phyloP scores from a whole-genome alignment of 2,113 vertebrate genomes.

The Alectura lathami region DNA sequence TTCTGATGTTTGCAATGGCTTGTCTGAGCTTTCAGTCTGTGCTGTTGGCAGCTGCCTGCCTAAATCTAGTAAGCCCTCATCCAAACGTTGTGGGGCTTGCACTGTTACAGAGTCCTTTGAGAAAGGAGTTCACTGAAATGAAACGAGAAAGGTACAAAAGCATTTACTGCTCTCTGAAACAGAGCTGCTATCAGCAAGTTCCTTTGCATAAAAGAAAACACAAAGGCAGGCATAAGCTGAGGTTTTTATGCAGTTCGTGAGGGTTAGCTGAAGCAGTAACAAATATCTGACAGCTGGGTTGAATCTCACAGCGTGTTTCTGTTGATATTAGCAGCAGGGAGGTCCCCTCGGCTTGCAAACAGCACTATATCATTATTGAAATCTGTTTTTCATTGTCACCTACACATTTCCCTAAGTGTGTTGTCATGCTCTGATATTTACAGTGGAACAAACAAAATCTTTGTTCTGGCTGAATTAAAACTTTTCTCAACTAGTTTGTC shows the following conservation, averaged over 20 bases:
- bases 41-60: neutral
- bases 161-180: neutral
- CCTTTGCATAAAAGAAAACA: neutral
- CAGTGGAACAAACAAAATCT: neutral
- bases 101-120: neutral
- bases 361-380: neutral
- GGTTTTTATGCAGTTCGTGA: neutral
- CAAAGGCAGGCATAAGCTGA: neutral
- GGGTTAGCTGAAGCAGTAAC: neutral
- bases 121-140: neutral
- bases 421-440: neutral
- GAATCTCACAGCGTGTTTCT: constrained; percentile 18
- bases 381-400: constrained; percentile 50
- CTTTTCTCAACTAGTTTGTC: neutral
- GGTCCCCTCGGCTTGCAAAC: constrained; percentile 27
- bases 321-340: constrained; percentile 25
- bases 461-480: neutral
- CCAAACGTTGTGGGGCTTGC: neutral
- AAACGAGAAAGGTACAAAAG: neutral
- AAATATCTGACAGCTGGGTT: constrained; percentile 41
- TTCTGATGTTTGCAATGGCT: neutral
- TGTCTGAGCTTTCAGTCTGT: neutral
- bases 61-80: neutral
- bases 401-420: neutral
- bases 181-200: neutral